Conservation (phyloP, 2,113 vertebrate genomes). For the Blennius ocellaris region DNA sequence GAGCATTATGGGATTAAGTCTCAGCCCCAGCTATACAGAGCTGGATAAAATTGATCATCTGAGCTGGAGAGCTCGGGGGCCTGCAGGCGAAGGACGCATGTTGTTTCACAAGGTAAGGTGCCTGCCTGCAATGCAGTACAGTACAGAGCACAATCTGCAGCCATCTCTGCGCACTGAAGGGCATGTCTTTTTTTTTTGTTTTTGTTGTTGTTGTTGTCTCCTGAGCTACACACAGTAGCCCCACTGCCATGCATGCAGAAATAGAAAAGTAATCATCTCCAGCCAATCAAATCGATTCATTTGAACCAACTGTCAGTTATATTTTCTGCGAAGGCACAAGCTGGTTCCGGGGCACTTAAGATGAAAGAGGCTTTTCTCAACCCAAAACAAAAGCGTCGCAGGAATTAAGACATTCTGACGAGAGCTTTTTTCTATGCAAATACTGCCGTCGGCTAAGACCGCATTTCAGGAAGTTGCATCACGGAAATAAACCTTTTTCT, state of each 20-base stretch:
- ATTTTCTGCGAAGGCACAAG: conserved; percentile 2
- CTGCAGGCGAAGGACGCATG: conserved; percentile 63
- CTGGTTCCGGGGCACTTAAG: not conserved
- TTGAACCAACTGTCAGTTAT: conserved; percentile 14
- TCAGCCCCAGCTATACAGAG: conserved; percentile 58
- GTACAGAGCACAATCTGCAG: conserved; percentile 52
- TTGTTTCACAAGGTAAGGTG: conserved; percentile 72
- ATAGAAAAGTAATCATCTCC: conserved; percentile 40
- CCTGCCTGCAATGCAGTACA: conserved; percentile 75
- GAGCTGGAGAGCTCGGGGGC: conserved; percentile 52
- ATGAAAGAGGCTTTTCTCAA: conserved; percentile 18
- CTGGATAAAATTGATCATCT: conserved; percentile 77
- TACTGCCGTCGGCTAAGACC: conserved; percentile 18
- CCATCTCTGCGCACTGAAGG: conserved; percentile 45
- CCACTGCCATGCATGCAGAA: conserved; percentile 40
- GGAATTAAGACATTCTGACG: conserved; percentile 33
- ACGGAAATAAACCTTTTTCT: conserved; percentile 44
- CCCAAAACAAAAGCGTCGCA: conserved; percentile 17
- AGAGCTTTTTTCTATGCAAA: conserved; percentile 1
- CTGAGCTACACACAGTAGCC: conserved; percentile 16
- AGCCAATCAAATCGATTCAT: conserved; percentile 25
- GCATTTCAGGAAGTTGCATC: conserved; percentile 72
- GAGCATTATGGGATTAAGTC: conserved; percentile 72
- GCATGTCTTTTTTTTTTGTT: conserved; percentile 38
- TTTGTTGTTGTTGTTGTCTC: not conserved